Evolutionary conservation across 2,113 vertebrate species (phyloP), one percentile per base, ranked within the genome.

Genomic region (Pygoscelis antarcticus): DNA sequence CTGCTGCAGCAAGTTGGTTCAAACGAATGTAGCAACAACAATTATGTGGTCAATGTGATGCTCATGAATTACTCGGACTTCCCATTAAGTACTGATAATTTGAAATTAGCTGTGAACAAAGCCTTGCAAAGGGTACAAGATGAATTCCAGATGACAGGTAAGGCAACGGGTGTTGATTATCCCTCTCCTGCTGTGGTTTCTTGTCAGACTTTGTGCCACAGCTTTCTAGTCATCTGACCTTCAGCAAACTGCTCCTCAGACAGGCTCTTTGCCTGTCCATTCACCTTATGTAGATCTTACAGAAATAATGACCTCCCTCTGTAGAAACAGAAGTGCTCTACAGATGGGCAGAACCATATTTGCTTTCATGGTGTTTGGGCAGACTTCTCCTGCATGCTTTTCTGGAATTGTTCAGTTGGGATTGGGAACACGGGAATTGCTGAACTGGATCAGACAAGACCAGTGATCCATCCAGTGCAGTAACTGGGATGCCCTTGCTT

Each of bases 61-160:
- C 98, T 99, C 44, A 97, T 99, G 98, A 98, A 99, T 93, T 99
- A 99, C 94, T 97, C 96, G 5, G 97, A 96, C 23, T 98, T 99
- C 32, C 96, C 87, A 30, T 98, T 98, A 97, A 95, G 97, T 60
- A 51, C 96, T 30, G 51, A 65, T 0, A 95, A 84, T 52, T 97
- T 99, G 70, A 2, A 89, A 95, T 55, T 7, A 1, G 98, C 97
- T 3, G 99, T 99, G 94, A 0, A 96, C 0, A 5, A 34, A 36
- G 99, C 99, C 42, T 17, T 98, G 93, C 3, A 87, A 36, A 58
- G 65, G 6, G 97, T 99, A 27, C 76, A 69, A 27, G 7, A 47
- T 10, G 98, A 98, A 76, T 92, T 98, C 19, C 36, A 46, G 40
- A 55, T 75, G 17, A 52, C 90, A 90, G 98, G 98, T 98, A 98